Evolutionary conservation across 2,113 vertebrate species (phyloP), one percentile per base, ranked within the genome.

Genomic region (Hyla sarda): DNA sequence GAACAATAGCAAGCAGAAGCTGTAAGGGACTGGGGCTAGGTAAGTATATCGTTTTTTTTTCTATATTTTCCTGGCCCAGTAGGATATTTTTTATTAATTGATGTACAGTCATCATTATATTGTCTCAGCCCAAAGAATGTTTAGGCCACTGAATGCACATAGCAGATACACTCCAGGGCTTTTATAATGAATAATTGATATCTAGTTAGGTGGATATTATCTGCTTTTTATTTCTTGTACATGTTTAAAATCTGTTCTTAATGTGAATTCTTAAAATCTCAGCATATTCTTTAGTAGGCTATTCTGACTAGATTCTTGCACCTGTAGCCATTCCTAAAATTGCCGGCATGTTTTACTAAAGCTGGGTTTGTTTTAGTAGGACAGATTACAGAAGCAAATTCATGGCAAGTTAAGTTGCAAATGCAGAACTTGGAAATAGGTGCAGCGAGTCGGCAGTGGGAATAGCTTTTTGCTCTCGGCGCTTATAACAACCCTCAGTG

Each of bases 401-500:
- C 56, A 67, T 50, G 23, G 83, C 25, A 41, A 41, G 41, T 8
- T 41, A 60, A 54, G 13, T 82, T 83, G 12, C 50, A 77, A 34
- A 50, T 60, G 34, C 83, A 56, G 48, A 54, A 73, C 48, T 72
- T 41, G 28, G 30, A 73, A 73, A 9, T 73, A 82, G 62, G 65
- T 71, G 81, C 71, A 71, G 62, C 81, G 65, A 71, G 62, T 71
- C 81, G 30, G 71, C 82, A 65, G 47, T 71, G 60, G 83, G 83
- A 85, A 79, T 69, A 74, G 74, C 16, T 78, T 47, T 78, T 32
- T 78, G 58, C 74, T 78, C 83, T 76, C 83, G 28, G 30, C 13
- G 75, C 56, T 54, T 85, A 41, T 50, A 78, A 77, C 47, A 85
- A 78, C 74, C 83, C 58, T 85, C 83, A 67, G 58, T 78, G 25